Conservation (phyloP, 2,797 vertebrate species). For the Vespertilio murinus region DNA sequence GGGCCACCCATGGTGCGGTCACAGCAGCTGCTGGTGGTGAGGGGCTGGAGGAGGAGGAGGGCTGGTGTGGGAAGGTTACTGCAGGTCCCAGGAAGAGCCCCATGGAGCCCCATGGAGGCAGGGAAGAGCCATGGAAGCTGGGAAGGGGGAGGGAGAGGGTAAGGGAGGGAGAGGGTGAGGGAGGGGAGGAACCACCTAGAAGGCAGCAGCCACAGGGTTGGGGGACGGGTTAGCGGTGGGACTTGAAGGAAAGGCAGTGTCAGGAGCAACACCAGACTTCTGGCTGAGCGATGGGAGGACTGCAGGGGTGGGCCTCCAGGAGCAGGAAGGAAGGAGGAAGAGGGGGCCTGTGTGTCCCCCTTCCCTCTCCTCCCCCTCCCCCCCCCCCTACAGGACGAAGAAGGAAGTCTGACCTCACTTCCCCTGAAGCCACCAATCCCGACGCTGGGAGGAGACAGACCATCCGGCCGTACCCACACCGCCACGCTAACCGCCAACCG, state of each 20-base stretch:
- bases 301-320: background rate
- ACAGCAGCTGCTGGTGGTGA: background rate
- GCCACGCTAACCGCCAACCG: too few relatives aligned
- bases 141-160: rapidly evolving
- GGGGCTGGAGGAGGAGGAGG: background rate
- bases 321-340: background rate
- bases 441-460: background rate
- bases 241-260: background rate
- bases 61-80: rapidly evolving
- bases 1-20: background rate
- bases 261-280: background rate
- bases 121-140: background rate
- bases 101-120: too few relatives aligned
- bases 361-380: background rate
- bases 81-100: background rate
- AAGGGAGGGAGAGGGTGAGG: rapidly evolving
- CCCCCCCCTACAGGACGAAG: background rate
- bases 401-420: background rate
- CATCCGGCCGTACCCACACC: rapidly evolving
- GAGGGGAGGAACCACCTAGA: background rate
- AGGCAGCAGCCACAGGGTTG: background rate
- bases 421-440: background rate
- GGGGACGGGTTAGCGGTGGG: background rate
- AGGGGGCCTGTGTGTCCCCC: background rate
- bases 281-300: background rate